Evolutionary conservation across 2,888 invertebrate genomes (phyloP).

Genomic region (Congeria kusceri): DNA sequence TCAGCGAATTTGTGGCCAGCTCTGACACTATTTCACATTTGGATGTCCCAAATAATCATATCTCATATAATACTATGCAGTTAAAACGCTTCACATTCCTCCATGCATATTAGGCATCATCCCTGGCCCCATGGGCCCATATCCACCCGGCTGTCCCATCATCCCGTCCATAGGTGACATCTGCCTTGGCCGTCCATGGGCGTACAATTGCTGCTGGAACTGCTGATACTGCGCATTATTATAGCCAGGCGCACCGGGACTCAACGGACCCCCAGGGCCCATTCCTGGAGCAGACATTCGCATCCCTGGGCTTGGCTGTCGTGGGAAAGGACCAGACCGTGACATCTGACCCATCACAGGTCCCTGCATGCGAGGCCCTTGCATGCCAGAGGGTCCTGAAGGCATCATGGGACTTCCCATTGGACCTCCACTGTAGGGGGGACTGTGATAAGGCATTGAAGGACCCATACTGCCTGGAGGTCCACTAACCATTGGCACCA

Average conservation of each 20-base stretch:
- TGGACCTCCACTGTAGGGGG: conserved; percentile 64
- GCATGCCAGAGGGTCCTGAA: conserved; percentile 66
- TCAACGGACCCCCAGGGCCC: conserved; percentile 55
- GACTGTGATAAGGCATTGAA: conserved; percentile 68
- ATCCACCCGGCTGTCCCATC: conserved; percentile 71
- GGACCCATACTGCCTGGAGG: conserved; percentile 59
- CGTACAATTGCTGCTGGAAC: conserved; percentile 83
- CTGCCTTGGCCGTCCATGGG: conserved; percentile 75
- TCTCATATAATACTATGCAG: too few species aligned
- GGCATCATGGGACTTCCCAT: conserved; percentile 67
- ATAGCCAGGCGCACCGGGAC: conserved; percentile 66
- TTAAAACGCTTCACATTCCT: conserved; percentile 52
- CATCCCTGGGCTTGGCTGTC: conserved; percentile 67
- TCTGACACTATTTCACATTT: too few species aligned
- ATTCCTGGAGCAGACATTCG: conserved; percentile 70
- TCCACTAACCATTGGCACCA: conserved; percentile 59
- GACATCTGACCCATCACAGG: conserved; percentile 64
- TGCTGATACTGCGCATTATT: conserved; percentile 80
- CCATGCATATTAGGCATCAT: conserved; percentile 78
- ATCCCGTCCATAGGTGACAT: conserved; percentile 77
- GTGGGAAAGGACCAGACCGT: conserved; percentile 63
- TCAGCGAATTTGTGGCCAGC: too few species aligned
- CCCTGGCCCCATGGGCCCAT: conserved; percentile 55
- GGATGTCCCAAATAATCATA: too few species aligned
- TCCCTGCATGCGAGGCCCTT: conserved; percentile 69